Evolutionary conservation across 2,888 invertebrate species (phyloP).

Genomic region (Oasisia sp.): DNA sequence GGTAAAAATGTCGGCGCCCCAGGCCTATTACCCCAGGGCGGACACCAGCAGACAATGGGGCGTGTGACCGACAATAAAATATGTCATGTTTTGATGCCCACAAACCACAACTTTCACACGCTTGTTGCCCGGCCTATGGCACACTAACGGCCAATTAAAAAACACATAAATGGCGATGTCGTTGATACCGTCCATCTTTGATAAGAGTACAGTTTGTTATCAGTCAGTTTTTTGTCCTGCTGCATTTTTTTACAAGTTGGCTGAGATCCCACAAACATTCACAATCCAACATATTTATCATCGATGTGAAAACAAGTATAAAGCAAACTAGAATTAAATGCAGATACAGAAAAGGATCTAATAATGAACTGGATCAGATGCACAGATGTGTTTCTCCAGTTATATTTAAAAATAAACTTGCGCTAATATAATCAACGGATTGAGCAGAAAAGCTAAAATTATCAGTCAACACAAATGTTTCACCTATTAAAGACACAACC

Average conservation of each 20-base stretch:
- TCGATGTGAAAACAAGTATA: not conserved
- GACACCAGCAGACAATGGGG: not conserved
- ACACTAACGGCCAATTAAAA: not conserved
- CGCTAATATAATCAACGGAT: not conserved
- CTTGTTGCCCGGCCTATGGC: not conserved
- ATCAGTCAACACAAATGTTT: not conserved
- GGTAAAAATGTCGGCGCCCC: no score
- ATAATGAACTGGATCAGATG: not conserved
- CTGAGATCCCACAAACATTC: not conserved
- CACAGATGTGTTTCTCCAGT: not conserved
- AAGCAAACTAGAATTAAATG: no score
- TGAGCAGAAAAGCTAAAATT: not conserved
- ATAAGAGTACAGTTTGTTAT: not conserved
- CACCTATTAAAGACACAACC: not conserved
- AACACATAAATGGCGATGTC: not conserved
- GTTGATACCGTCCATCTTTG: not conserved
- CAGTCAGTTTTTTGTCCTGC: not conserved
- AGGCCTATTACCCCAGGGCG: no score
- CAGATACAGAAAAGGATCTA: not conserved
- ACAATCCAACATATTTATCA: not conserved
- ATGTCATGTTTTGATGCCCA: not conserved
- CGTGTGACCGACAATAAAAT: not conserved
- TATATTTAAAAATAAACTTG: not conserved
- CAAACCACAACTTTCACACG: not conserved
- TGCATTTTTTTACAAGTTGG: not conserved